phyloP scores from a whole-genome alignment of 2,888 invertebrate genomes.

The Dromius quadrimaculatus region DNA sequence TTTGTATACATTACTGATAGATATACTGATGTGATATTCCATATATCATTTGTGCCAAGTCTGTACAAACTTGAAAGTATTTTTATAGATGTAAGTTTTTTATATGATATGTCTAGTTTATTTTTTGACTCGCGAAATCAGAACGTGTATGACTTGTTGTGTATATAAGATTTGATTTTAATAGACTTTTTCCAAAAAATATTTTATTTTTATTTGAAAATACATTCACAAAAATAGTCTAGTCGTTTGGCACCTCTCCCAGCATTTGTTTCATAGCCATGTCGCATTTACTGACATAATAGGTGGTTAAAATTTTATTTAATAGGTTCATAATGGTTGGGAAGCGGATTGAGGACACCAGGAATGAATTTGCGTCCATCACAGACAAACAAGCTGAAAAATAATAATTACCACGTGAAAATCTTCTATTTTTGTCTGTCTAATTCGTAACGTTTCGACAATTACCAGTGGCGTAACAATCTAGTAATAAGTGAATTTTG shows the following conservation, averaged over 20 bases:
- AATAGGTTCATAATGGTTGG: slow-evolving; percentile 44
- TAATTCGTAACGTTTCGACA: no score
- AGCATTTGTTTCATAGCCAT: slow-evolving; percentile 49
- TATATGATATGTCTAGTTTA: slow-evolving; percentile 46
- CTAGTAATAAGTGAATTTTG: not conserved
- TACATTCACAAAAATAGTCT: slow-evolving; percentile 20
- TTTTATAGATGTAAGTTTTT: slow-evolving; percentile 46
- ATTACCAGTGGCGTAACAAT: not conserved
- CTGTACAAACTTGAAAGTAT: slow-evolving; percentile 56
- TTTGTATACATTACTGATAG: slow-evolving; percentile 43
- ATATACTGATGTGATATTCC: slow-evolving; percentile 59
- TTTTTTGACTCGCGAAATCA: slow-evolving; percentile 62
- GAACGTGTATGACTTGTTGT: slow-evolving; percentile 61
- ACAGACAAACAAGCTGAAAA: slow-evolving; percentile 48
- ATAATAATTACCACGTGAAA: not conserved
- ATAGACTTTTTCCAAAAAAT: slow-evolving; percentile 38
- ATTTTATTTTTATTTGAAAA: slow-evolving; percentile 16
- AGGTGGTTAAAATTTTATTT: slow-evolving; percentile 47
- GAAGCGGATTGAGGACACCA: slow-evolving; percentile 44
- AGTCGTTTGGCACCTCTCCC: slow-evolving; percentile 42
- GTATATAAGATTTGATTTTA: slow-evolving; percentile 56
- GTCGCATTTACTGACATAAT: slow-evolving; percentile 48
- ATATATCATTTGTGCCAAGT: slow-evolving; percentile 60
- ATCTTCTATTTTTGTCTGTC: no score
- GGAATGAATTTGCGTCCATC: slow-evolving; percentile 49